Conservation (phyloP, 2,888 invertebrate species). For the Euphydryas editha region DNA sequence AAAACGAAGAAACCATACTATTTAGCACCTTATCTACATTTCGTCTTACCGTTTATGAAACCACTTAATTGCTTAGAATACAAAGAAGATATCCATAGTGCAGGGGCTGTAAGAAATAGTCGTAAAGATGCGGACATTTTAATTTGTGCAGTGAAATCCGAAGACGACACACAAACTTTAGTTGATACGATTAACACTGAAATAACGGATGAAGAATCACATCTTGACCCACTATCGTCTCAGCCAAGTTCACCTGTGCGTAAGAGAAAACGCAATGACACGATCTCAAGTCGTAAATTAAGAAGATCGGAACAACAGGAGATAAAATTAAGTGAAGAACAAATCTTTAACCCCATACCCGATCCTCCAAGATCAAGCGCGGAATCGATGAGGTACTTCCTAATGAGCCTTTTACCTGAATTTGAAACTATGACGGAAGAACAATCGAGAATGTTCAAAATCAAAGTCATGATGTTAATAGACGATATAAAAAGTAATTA, state of each 20-base stretch:
- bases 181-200: constrained; percentile 9
- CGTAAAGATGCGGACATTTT: constrained; percentile 29
- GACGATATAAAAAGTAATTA: constrained; percentile 36
- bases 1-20: constrained; percentile 54
- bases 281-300: constrained; percentile 8
- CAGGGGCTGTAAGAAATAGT: constrained; percentile 9
- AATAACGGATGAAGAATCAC: constrained; percentile 6
- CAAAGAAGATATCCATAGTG: constrained; percentile 28
- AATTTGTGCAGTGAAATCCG: constrained; percentile 34
- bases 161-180: constrained; percentile 17
- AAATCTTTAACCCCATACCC: constrained; percentile 13
- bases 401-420: constrained; percentile 53
- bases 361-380: constrained; percentile 27
- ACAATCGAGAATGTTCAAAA: constrained; percentile 53
- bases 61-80: constrained; percentile 33
- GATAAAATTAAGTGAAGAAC: neutral
- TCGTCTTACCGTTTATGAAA: constrained; percentile 53
- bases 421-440: constrained; percentile 53
- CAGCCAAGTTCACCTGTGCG: constrained; percentile 15
- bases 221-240: constrained; percentile 9
- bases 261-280: constrained; percentile 22
- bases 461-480: constrained; percentile 48
- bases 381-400: constrained; percentile 47
- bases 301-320: constrained; percentile 12
- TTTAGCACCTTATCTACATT: constrained; percentile 49